Conservation (phyloP, 2,113 vertebrate species). For the Pampusana beccarii region DNA sequence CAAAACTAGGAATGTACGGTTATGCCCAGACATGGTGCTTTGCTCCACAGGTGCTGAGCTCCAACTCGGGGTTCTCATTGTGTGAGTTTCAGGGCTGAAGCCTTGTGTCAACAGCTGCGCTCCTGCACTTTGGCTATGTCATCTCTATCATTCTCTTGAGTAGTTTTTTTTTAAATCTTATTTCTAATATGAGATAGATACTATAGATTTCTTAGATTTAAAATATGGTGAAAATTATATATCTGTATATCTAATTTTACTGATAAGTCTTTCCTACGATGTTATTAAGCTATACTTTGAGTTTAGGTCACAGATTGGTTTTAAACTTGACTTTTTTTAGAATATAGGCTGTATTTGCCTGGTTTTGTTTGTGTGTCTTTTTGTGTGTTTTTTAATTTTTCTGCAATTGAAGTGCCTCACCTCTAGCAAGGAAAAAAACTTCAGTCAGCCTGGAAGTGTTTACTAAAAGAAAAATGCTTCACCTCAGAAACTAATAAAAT, state of each 20-base stretch:
- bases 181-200: background rate
- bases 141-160: background rate
- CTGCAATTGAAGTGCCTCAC: background rate
- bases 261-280: background rate
- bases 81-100: background rate
- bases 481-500: background rate
- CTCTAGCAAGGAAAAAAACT: background rate
- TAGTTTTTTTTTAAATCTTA: background rate
- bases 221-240: background rate
- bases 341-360: background rate
- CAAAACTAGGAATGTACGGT: background rate
- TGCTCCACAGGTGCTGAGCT: background rate
- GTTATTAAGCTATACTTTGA: background rate
- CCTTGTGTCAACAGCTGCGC: background rate
- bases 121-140: background rate
- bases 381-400: background rate
- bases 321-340: background rate
- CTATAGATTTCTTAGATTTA: background rate
- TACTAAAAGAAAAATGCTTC: background rate
- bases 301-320: background rate
- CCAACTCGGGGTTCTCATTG: accelerated
- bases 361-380: background rate
- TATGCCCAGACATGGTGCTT: background rate
- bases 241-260: background rate
- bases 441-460: background rate